phyloP scores from a whole-genome alignment of 2,113 vertebrate genomes.

The Cyanoramphus novaezelandiae region DNA sequence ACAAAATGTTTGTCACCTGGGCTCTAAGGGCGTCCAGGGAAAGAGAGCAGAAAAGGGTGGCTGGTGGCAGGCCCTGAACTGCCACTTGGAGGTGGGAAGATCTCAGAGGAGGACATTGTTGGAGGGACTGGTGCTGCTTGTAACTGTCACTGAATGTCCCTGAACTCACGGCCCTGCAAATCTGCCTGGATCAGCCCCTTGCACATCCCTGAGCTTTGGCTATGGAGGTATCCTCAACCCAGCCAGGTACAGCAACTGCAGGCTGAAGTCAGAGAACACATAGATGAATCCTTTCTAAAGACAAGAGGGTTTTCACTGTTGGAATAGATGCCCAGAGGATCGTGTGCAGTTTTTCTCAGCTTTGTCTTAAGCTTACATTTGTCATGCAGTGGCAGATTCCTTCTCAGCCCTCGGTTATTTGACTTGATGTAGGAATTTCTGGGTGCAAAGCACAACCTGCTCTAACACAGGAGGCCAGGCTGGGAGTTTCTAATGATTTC shows the following conservation, averaged over 20 bases:
- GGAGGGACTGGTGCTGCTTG: neutral
- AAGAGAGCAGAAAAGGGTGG: neutral
- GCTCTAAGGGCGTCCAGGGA: neutral
- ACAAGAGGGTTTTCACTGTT: neutral
- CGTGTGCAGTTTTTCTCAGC: neutral
- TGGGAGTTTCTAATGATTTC: neutral
- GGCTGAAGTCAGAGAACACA: neutral
- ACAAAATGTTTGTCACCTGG: neutral
- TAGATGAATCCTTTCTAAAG: neutral
- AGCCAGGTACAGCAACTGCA: neutral
- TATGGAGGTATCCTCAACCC: neutral
- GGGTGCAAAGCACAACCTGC: neutral
- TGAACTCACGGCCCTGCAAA: accelerated
- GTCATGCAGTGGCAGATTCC: neutral
- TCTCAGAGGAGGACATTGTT: neutral
- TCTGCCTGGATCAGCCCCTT: neutral
- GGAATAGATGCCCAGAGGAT: neutral
- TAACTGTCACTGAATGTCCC: neutral
- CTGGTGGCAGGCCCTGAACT: neutral
- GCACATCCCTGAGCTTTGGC: neutral
- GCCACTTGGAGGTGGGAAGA: neutral
- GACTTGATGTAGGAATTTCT: neutral
- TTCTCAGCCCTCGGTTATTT: neutral
- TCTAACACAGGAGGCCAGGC: neutral
- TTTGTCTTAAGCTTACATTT: neutral